A percentile compares a stretch with the other conserved stretches of the same genome.
phyloP scores from a whole-genome alignment of 2,797 vertebrate genomes.

The Sandelia bainsii region DNA sequence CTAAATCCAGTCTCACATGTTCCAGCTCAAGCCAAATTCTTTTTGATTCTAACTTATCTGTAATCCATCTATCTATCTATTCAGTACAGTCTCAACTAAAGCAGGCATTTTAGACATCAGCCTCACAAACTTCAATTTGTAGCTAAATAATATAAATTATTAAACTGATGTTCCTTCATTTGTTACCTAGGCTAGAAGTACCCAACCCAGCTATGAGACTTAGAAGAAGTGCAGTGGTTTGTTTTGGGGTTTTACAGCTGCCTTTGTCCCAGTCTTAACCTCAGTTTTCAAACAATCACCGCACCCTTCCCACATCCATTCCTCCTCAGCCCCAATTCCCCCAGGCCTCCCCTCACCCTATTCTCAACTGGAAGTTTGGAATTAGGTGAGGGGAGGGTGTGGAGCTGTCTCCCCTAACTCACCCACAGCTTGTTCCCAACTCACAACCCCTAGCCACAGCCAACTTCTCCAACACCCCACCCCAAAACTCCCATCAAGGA shows the following conservation, averaged over 20 bases:
- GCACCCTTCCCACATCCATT: slow-evolving; percentile 11
- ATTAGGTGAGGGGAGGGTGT: not conserved
- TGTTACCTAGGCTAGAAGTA: slow-evolving; percentile 20
- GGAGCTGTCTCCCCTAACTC: slow-evolving; percentile 36
- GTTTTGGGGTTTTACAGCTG: not conserved
- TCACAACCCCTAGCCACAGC: slow-evolving; percentile 16
- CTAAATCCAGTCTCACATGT: slow-evolving; percentile 33
- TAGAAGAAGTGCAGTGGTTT: not conserved
- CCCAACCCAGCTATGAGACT: not conserved
- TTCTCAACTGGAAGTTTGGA: not conserved
- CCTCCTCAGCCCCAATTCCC: slow-evolving; percentile 3
- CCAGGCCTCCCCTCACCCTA: slow-evolving; percentile 11
- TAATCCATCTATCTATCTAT: slow-evolving; percentile 56
- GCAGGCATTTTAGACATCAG: slow-evolving; percentile 33
- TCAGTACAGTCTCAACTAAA: slow-evolving; percentile 33
- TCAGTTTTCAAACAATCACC: slow-evolving; percentile 15
- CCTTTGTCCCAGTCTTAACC: slow-evolving; percentile 28
- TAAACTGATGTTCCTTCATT: slow-evolving; percentile 18
- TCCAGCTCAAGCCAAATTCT: slow-evolving; percentile 40
- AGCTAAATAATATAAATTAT: slow-evolving; percentile 24
- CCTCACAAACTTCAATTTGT: slow-evolving; percentile 51
- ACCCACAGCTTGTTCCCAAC: slow-evolving; percentile 44
- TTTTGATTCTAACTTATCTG: slow-evolving; percentile 57
- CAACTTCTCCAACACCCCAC: slow-evolving; percentile 49
- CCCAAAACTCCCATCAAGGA: slow-evolving; percentile 48